Evolutionary conservation across 2,797 vertebrate genomes (phyloP), one percentile per base, ranked within the genome.

Genomic region (Hypotaenidia okinawae): DNA sequence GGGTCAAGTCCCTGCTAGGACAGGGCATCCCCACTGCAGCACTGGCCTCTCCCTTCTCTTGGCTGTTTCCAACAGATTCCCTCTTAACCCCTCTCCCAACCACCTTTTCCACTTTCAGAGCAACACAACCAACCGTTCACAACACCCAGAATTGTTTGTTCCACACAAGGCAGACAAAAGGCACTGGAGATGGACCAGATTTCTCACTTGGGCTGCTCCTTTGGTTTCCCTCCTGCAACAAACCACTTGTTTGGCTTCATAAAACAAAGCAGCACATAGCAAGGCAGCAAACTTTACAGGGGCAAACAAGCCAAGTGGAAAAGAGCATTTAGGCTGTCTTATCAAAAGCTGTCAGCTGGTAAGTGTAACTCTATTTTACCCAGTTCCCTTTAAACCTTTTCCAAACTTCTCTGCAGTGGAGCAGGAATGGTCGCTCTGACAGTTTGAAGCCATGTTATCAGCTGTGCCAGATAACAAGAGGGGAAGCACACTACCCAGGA

Each of bases 261-360:
- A 4, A 43, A 51, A 30, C 11, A 3, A 5, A 47, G 13, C 17
- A 22, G 72, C 25, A 15, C 11, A 5, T 2, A 33, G 37, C 23
- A 6, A 33, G 43, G 88, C 32, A 70, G 49, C 16, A 84, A 72
- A 58, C 3, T 32, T 63, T 7, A 7, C 61, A 58, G 66, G 45
- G 39, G 28, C 61, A 58, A 77, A 32, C 5, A 12, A 17, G n/a
- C 24, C 27, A 24, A 57, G 47, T 0, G 5, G 51, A 52, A 15
- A 89, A 70, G 52, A 45, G 70, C 1, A 1, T 8, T 13, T 4
- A 32, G 80, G 51, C n/a, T 52, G 41, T 4, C 69, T 94, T 96
- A 95, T 94, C 96, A 54, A 39, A 16, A 79, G 73, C 96, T 92
- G 94, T 95, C 94, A 90, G 79, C 80, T 61, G 63, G 39, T 49